These are phyloP conservation scores for Lagodon rhomboides DNA, from an alignment of 2,797 vertebrate species.

Conservation along the genomic window DNA sequence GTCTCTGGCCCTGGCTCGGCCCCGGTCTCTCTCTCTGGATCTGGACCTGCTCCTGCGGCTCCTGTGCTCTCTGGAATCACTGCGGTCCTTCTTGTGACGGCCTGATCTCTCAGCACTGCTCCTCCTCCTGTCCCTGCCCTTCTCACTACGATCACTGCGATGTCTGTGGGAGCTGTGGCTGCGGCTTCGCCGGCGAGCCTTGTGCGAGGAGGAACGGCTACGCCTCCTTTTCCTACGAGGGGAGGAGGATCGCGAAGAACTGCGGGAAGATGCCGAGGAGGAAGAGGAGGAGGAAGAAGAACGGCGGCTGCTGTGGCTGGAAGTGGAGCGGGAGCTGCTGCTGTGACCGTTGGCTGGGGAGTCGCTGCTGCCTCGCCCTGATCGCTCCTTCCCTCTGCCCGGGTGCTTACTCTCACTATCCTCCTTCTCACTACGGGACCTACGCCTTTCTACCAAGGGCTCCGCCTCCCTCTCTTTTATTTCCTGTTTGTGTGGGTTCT, in stretches of 20 bases:
- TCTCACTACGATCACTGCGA: constrained; percentile 89
- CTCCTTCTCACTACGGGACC: constrained; percentile 89
- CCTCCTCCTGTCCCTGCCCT: constrained; percentile 90
- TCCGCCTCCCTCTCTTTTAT: constrained; percentile 92
- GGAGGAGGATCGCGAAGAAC: constrained; percentile 94
- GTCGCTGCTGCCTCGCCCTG: constrained; percentile 83
- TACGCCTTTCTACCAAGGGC: constrained; percentile 91
- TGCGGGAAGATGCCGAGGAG: constrained; percentile 92
- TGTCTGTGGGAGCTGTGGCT: constrained; percentile 92
- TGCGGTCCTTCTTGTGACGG: constrained; percentile 88
- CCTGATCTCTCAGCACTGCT: constrained; percentile 88
- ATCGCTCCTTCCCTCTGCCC: constrained; percentile 89
- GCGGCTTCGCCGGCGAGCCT: constrained; percentile 90
- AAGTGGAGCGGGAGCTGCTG: constrained; percentile 91
- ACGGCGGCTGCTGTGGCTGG: constrained; percentile 90
- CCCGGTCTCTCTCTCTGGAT: constrained; percentile 89
- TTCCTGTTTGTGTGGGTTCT: constrained; percentile 90
- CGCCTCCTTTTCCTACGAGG: constrained; percentile 93
- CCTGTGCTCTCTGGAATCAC: constrained; percentile 89
- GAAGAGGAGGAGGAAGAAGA: constrained; percentile 93
- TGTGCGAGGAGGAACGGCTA: constrained; percentile 91
- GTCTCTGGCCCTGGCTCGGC: constrained; percentile 83
- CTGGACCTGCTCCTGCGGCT: constrained; percentile 88
- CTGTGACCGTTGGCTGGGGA: constrained; percentile 92
- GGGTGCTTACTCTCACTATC: constrained; percentile 90